A percentile compares a stretch with the other conserved stretches of the same genome.
Conservation (phyloP, 2,797 vertebrate genomes). For the Glossophaga mutica region DNA sequence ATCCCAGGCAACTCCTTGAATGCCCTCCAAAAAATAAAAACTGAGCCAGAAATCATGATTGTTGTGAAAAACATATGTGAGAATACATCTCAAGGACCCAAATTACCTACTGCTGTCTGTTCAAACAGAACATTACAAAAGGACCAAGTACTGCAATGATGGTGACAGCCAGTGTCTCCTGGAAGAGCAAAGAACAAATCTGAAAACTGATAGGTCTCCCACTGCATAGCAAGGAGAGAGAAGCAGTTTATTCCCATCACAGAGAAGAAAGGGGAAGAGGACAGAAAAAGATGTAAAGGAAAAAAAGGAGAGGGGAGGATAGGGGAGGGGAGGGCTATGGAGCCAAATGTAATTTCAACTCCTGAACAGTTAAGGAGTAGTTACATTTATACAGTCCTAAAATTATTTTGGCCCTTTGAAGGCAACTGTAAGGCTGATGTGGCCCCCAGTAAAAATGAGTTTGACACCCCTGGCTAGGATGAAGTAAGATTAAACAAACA, state of each 20-base stretch:
- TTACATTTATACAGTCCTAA: no score
- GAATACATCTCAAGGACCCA: not conserved
- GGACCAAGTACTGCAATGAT: not conserved
- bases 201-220: not conserved
- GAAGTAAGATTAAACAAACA: not conserved
- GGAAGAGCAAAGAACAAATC: not conserved
- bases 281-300: not conserved
- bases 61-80: not conserved
- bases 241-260: not conserved
- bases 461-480: no score
- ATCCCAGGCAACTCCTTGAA: constrained; percentile 23
- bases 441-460: no score
- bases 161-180: not conserved
- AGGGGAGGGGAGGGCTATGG: no score
- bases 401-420: no score
- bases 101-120: not conserved
- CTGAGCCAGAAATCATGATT: not conserved
- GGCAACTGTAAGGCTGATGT: no score
- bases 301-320: not conserved
- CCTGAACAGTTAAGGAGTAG: no score
- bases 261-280: not conserved
- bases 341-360: no score
- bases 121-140: not conserved
- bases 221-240: not conserved
- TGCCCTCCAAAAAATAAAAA: not conserved